Conservation (phyloP, 2,888 invertebrate species). For the Pyrochroa serraticornis region DNA sequence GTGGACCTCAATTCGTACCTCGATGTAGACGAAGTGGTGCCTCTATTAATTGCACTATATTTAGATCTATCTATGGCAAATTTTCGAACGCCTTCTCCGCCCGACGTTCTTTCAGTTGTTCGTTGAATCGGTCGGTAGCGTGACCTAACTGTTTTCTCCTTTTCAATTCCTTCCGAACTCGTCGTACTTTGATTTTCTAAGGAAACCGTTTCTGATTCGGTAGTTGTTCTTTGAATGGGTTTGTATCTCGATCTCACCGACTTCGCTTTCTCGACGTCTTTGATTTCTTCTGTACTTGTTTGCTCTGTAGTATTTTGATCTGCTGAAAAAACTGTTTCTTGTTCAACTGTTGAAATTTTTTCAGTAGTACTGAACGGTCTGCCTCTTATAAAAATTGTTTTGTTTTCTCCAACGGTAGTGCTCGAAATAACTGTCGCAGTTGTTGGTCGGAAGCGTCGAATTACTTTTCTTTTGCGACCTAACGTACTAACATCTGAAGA, state of each 20-base stretch:
- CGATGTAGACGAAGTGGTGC: conserved; percentile 44
- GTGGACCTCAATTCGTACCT: conserved; percentile 30
- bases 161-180: neutral
- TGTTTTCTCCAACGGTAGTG: conserved; percentile 5
- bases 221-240: neutral
- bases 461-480: conserved; percentile 45
- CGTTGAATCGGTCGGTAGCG: neutral
- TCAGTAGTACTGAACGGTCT: conserved; percentile 14
- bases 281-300: neutral
- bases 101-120: neutral
- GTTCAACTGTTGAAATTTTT: neutral
- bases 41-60: conserved; percentile 21
- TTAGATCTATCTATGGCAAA: conserved; percentile 17
- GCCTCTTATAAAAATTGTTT: conserved; percentile 18
- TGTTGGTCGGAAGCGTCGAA: conserved; percentile 46
- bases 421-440: conserved; percentile 4
- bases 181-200: neutral
- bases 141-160: neutral
- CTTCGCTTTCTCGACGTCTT: neutral
- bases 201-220: neutral
- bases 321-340: neutral
- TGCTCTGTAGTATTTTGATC: neutral
- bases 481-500: conserved; percentile 23
- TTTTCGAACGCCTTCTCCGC: neutral
- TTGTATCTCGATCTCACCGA: neutral